These are phyloP conservation scores for Drosophila yooni DNA, from an alignment of 2,888 invertebrate species.

Conservation along the genomic window DNA sequence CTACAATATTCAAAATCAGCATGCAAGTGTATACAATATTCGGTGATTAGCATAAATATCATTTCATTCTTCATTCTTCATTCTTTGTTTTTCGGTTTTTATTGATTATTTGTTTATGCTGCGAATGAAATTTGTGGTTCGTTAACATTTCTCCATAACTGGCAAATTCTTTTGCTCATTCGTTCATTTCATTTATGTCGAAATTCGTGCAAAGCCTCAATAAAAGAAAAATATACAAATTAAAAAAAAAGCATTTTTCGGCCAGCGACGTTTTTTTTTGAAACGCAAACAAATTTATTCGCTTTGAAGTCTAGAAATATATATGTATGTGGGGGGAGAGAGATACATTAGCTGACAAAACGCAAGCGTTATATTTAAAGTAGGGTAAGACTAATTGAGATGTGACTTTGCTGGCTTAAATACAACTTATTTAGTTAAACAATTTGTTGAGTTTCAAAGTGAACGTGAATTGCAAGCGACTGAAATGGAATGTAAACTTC, in stretches of 20 bases:
- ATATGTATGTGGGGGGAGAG: slow-evolving; percentile 8
- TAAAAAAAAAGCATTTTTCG: slow-evolving; percentile 17
- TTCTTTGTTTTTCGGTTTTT: slow-evolving; percentile 30
- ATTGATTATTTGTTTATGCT: slow-evolving; percentile 63
- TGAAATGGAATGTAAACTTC: not conserved
- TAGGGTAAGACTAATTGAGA: slow-evolving; percentile 32
- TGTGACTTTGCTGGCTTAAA: not conserved
- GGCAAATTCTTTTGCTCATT: slow-evolving; percentile 68
- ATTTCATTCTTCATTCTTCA: slow-evolving; percentile 42
- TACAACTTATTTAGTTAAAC: not conserved
- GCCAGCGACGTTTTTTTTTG: slow-evolving; percentile 44
- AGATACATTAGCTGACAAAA: slow-evolving; percentile 32
- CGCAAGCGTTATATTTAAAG: slow-evolving; percentile 17
- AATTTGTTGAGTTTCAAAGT: not conserved
- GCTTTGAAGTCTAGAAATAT: slow-evolving; percentile 47
- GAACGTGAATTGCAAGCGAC: not conserved
- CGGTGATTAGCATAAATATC: not conserved
- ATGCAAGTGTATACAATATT: not conserved
- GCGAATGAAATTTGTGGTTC: slow-evolving; percentile 55
- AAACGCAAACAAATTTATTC: slow-evolving; percentile 53
- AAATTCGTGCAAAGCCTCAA: slow-evolving; percentile 70
- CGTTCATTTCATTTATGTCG: slow-evolving; percentile 60
- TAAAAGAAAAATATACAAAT: slow-evolving; percentile 43
- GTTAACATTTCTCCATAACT: slow-evolving; percentile 53
- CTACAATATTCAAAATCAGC: not conserved